phyloP scores from a whole-genome alignment of 2,113 vertebrate genomes.

The Pimephales promelas region DNA sequence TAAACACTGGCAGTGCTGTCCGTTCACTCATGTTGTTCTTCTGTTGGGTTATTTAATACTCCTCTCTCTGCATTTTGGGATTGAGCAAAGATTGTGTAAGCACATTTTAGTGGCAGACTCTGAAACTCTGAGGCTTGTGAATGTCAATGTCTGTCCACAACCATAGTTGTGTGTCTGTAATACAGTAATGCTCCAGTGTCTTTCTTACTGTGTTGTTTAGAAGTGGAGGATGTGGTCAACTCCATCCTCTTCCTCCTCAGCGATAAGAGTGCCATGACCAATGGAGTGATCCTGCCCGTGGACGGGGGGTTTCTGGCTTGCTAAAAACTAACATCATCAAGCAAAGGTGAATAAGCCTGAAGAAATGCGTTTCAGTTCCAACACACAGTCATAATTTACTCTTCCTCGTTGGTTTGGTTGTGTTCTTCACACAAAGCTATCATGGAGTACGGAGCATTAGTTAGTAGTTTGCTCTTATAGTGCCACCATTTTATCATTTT shows the following conservation, averaged over 20 bases:
- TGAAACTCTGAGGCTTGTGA: neutral
- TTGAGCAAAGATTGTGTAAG: neutral
- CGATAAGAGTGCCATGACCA: constrained; percentile 87
- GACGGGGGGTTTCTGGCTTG: constrained; percentile 91
- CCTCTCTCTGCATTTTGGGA: neutral
- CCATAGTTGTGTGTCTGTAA: neutral
- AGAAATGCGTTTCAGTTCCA: neutral
- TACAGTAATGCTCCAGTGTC: neutral
- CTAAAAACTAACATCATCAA: constrained; percentile 59
- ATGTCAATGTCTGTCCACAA: neutral
- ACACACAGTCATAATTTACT: neutral
- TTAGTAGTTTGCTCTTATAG: neutral
- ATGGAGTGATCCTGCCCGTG: constrained; percentile 82
- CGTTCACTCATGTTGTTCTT: no score
- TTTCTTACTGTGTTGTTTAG: constrained; percentile 70
- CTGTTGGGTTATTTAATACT: no score
- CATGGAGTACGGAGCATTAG: neutral
- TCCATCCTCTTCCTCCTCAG: constrained; percentile 92
- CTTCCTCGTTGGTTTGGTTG: neutral
- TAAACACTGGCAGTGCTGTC: no score
- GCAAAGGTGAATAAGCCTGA: neutral
- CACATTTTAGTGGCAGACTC: neutral
- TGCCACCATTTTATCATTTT: neutral
- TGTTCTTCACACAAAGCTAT: neutral
- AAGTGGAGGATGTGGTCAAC: constrained; percentile 93